Percentiles rank a stretch among this genome's conserved stretches.
phyloP scores from a whole-genome alignment of 2,797 vertebrate species.

The Artibeus jamaicensis region DNA sequence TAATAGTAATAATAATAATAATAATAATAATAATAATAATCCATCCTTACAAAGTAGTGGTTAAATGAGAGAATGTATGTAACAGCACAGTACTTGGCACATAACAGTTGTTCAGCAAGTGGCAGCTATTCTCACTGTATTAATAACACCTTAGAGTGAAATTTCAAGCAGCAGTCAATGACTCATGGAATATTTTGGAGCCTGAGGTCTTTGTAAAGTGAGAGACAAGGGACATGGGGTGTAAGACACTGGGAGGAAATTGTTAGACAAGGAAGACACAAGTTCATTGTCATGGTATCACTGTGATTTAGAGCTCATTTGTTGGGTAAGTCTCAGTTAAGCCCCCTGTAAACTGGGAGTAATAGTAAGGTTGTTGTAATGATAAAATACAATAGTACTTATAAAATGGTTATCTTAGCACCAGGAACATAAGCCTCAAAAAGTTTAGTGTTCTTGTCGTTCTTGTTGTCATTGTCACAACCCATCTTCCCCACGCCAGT shows the following conservation, averaged over 20 bases:
- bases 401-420: neutral
- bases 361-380: neutral
- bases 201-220: neutral
- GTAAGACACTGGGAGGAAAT: neutral
- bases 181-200: slow-evolving; percentile 3
- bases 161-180: neutral
- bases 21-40: neutral
- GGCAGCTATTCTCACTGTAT: neutral
- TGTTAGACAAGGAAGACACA: neutral
- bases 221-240: neutral
- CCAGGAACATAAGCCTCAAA: neutral
- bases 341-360: neutral
- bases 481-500: neutral
- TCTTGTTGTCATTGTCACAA: neutral
- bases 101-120: neutral
- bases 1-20: neutral
- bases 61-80: neutral
- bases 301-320: neutral
- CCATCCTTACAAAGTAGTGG: neutral
- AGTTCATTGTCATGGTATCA: neutral
- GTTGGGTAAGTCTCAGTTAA: neutral
- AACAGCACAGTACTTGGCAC: neutral
- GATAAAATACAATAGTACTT: neutral
- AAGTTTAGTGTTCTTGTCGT: neutral
- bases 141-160: slow-evolving; percentile 35